Evolutionary conservation across 1,140 invertebrate species (phyloP).

Genomic region (Euwallacea similis): DNA sequence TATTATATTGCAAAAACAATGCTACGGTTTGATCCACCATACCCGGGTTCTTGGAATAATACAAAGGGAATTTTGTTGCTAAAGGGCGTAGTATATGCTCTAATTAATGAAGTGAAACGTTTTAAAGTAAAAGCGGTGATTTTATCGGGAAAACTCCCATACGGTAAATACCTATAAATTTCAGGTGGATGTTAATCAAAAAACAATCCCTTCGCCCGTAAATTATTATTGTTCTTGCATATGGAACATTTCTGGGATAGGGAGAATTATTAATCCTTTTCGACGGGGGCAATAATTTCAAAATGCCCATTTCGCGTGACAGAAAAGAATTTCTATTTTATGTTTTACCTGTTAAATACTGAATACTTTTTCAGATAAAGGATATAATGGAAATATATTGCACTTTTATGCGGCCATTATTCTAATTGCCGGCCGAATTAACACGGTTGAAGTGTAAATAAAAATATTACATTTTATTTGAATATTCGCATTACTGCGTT

Average conservation of each 20-base stretch:
- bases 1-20: conserved; percentile 8
- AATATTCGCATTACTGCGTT: not conserved
- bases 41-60: too few relatives aligned
- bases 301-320: conserved; percentile 38
- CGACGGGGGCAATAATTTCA: conserved; percentile 33
- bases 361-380: conserved; percentile 32
- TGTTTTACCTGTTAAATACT: conserved; percentile 36
- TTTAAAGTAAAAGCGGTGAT: too few relatives aligned
- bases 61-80: too few relatives aligned
- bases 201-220: not conserved
- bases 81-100: too few relatives aligned
- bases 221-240: conserved; percentile 21
- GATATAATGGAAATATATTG: conserved; percentile 30
- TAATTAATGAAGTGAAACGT: too few relatives aligned
- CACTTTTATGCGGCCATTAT: conserved; percentile 31
- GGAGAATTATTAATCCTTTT: conserved; percentile 35
- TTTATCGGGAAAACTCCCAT: too few relatives aligned
- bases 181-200: not conserved
- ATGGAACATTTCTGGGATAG: conserved; percentile 26
- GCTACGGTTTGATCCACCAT: not conserved
- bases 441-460: conserved; percentile 26
- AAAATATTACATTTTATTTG: conserved; percentile 22
- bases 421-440: conserved; percentile 26
- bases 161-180: too few relatives aligned
- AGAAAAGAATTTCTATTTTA: conserved; percentile 37